These are phyloP conservation scores for Trachymyrmex cornetzi DNA, from an alignment of 1,140 invertebrate species.

Conservation along the genomic window DNA sequence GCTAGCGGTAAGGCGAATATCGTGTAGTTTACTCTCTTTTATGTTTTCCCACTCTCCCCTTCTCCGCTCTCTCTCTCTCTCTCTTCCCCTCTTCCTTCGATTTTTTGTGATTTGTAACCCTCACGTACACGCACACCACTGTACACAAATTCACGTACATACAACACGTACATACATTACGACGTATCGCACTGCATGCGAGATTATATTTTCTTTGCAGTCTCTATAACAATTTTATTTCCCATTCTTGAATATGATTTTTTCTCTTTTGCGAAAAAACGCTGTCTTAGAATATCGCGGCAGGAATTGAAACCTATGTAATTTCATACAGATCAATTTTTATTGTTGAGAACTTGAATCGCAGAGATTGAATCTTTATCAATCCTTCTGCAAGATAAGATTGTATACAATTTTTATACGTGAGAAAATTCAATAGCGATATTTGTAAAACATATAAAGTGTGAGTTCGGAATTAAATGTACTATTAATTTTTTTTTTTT, in stretches of 20 bases:
- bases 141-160: background rate
- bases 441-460: background rate
- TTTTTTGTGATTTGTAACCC: background rate
- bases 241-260: background rate
- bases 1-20: constrained; percentile 78
- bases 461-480: background rate
- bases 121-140: background rate
- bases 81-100: background rate
- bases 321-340: constrained; percentile 15
- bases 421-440: background rate
- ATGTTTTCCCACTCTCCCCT: background rate
- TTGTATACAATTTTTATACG: background rate
- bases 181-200: constrained; percentile 11
- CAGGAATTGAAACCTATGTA: constrained; percentile 37
- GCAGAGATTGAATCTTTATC: background rate
- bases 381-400: background rate
- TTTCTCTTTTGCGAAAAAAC: background rate
- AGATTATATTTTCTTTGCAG: background rate
- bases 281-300: background rate
- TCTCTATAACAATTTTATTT: background rate
- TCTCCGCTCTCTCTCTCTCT: background rate
- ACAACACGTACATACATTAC: background rate
- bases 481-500: background rate
- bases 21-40: constrained; percentile 63
- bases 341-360: background rate